Evolutionary conservation across 37 sponge, comb jelly and placozoan genomes (phyloP).

Genomic region (Bolinopsis microptera): DNA sequence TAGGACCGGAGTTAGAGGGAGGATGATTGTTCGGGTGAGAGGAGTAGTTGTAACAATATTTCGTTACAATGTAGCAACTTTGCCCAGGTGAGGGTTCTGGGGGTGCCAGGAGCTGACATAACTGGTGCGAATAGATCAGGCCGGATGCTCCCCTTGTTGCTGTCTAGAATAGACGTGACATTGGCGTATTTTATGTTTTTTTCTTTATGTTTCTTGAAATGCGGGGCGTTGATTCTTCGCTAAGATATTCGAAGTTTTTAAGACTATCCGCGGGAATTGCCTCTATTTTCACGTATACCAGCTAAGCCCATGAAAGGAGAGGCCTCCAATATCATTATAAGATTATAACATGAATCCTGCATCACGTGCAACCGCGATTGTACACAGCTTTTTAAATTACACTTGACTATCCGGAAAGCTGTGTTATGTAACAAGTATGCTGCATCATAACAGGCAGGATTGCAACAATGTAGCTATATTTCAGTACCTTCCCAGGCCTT

Average conservation of each 20-base stretch:
- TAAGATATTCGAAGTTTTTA: too few species aligned
- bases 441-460: neutral
- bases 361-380: neutral
- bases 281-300: too few species aligned
- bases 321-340: neutral
- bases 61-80: neutral
- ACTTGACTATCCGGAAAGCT: neutral
- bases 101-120: neutral
- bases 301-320: neutral
- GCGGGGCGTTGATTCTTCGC: too few species aligned
- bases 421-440: slow-evolving; percentile 26
- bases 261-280: too few species aligned
- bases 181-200: neutral
- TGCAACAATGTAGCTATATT: slow-evolving; percentile 47
- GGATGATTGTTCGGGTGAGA: neutral
- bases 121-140: neutral
- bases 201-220: neutral
- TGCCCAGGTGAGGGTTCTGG: neutral
- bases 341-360: too few species aligned
- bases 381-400: neutral
- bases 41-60: neutral
- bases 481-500: slow-evolving; percentile 45
- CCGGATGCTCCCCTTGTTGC: neutral
- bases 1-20: neutral
- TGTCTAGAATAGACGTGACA: neutral